Percentiles rank a stretch among this genome's conserved stretches.
Evolutionary conservation across 2,113 vertebrate species (phyloP).

Genomic region (Pimephales promelas): DNA sequence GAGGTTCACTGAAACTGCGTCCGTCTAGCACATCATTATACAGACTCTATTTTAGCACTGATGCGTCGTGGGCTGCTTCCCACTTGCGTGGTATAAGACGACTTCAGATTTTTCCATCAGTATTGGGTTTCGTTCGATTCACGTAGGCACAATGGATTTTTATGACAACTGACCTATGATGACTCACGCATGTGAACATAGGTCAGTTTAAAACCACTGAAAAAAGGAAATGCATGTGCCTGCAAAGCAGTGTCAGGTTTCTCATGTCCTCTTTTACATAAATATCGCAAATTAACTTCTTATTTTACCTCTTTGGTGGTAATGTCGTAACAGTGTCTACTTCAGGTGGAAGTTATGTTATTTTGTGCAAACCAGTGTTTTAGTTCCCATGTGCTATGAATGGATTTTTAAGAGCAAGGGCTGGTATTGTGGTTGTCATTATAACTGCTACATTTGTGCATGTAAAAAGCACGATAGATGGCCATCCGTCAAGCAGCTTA

Average conservation of each 20-base stretch:
- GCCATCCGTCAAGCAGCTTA: background rate
- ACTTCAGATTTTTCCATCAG: background rate
- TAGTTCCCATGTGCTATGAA: too few species aligned
- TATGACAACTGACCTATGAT: background rate
- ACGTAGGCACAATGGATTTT: background rate
- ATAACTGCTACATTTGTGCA: background rate
- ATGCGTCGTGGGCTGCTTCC: background rate
- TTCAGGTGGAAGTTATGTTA: background rate
- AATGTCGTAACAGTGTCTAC: background rate
- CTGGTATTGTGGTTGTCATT: too few species aligned
- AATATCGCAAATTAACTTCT: background rate
- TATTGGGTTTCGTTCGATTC: background rate
- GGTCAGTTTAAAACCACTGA: background rate
- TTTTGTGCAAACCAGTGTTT: too few species aligned
- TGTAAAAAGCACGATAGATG: background rate
- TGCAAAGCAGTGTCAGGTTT: background rate
- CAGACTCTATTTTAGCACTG: background rate
- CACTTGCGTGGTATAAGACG: background rate
- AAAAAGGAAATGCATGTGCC: slow-evolving; percentile 5
- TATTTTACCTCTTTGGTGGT: background rate
- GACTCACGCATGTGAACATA: background rate
- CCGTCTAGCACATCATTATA: background rate
- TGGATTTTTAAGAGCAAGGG: too few species aligned
- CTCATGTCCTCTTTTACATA: slow-evolving; percentile 44
- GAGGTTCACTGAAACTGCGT: background rate